These are phyloP conservation scores for Ciconia nigra DNA, from an alignment of 2,797 vertebrate genomes.

Conservation along the genomic window DNA sequence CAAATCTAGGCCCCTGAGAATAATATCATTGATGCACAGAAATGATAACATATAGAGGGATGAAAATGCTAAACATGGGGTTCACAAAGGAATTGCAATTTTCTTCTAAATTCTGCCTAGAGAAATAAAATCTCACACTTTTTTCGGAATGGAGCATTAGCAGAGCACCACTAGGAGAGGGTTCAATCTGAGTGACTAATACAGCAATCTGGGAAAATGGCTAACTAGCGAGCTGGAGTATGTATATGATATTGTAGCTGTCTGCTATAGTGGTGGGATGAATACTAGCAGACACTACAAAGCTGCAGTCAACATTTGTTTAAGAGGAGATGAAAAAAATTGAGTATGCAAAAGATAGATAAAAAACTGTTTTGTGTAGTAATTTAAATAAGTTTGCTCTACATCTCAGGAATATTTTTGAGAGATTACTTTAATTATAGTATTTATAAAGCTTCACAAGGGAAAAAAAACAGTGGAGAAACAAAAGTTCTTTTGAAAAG, in stretches of 20 bases:
- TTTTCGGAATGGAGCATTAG: background rate
- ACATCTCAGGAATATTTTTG: background rate
- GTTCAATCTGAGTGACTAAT: background rate
- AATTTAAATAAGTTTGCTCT: background rate
- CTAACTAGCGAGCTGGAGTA: background rate
- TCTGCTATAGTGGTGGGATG: background rate
- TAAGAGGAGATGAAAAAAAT: background rate
- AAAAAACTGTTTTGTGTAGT: background rate
- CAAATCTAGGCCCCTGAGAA: background rate
- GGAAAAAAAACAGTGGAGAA: background rate
- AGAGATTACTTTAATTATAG: background rate
- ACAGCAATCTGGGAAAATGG: accelerated
- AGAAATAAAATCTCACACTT: background rate
- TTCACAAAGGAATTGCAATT: background rate
- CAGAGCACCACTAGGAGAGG: background rate
- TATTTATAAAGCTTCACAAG: background rate
- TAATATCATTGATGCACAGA: background rate
- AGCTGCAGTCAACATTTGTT: background rate
- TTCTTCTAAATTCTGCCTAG: background rate
- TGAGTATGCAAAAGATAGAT: background rate
- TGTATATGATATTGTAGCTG: background rate
- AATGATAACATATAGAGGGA: background rate
- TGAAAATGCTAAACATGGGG: background rate
- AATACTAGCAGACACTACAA: background rate
- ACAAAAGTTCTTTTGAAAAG: background rate